A percentile compares a stretch with the other conserved stretches of the same genome.
phyloP scores from a whole-genome alignment of 2,113 vertebrate species.

The Hiodon tergisus region DNA sequence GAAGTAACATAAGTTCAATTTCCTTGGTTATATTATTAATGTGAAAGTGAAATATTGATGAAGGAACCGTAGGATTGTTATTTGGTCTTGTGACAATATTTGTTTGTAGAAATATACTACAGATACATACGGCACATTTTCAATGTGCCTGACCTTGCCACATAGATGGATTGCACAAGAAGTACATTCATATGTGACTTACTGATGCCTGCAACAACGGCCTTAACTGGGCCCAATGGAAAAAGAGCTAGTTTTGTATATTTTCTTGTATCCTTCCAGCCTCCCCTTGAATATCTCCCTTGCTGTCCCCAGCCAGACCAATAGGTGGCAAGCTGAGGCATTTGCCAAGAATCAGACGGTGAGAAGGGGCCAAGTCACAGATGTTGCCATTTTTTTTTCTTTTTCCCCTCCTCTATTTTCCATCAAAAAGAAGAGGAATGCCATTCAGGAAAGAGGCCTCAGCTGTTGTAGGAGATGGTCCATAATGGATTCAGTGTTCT shows the following conservation, averaged over 20 bases:
- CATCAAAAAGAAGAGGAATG: conserved; percentile 10
- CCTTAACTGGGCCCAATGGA: conserved; percentile 17
- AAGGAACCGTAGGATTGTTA: not conserved
- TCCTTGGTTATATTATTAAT: conserved; percentile 2
- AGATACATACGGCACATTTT: conserved; percentile 1
- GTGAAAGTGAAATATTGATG: conserved; percentile 4
- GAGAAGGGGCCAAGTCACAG: conserved; percentile 56
- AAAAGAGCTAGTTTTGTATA: conserved; percentile 12
- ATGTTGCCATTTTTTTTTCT: conserved; percentile 55
- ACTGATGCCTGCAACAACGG: conserved; percentile 7
- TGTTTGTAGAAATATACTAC: conserved; percentile 8
- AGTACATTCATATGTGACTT: conserved; percentile 15
- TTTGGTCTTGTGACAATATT: not conserved
- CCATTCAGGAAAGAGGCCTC: conserved; percentile 66
- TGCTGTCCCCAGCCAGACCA: conserved; percentile 39
- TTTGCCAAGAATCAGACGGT: conserved; percentile 26
- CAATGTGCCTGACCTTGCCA: not conserved
- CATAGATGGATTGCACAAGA: not conserved
- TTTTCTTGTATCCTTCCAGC: conserved; percentile 19
- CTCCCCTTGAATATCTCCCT: conserved; percentile 6
- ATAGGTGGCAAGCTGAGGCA: conserved; percentile 49
- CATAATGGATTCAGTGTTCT: conserved; percentile 76
- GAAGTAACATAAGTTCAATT: not conserved
- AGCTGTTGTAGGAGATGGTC: conserved; percentile 73
- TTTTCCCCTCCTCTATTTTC: conserved; percentile 61